These are phyloP conservation scores for Cyclura pinguis DNA, from an alignment of 2,797 vertebrate genomes.

Conservation along the genomic window DNA sequence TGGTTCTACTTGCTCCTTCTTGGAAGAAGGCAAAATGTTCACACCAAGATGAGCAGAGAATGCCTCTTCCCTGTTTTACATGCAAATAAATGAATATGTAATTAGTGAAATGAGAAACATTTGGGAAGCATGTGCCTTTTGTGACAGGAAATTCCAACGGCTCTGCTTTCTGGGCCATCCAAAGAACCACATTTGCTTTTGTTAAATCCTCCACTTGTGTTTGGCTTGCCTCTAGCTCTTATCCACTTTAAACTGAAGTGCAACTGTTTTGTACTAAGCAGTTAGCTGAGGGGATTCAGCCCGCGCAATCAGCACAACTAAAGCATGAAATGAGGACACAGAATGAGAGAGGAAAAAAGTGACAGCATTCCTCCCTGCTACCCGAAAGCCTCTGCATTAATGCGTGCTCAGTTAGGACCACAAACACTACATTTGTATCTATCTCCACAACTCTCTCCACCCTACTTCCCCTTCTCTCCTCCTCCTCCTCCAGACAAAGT, in stretches of 20 bases:
- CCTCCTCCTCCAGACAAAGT: constrained; percentile 76
- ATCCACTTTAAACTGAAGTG: constrained; percentile 72
- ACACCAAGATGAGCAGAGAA: constrained; percentile 45
- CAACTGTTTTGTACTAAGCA: constrained; percentile 78
- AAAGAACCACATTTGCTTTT: constrained; percentile 72
- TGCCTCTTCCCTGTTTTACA: constrained; percentile 48
- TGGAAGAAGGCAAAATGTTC: constrained; percentile 10
- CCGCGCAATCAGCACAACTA: constrained; percentile 79
- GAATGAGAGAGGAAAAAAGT: constrained; percentile 52
- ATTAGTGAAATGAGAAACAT: constrained; percentile 1
- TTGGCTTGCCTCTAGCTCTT: constrained; percentile 70
- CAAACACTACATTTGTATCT: constrained; percentile 79
- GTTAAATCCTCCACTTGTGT: constrained; percentile 71
- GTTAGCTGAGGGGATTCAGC: constrained; percentile 77
- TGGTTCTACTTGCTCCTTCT: constrained; percentile 17
- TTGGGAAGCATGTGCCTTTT: constrained; percentile 1
- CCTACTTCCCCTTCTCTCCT: constrained; percentile 73
- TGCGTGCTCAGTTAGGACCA: constrained; percentile 68
- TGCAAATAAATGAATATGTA: constrained; percentile 53
- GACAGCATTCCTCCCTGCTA: constrained; percentile 39
- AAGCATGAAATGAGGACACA: constrained; percentile 84
- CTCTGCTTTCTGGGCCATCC: constrained; percentile 52
- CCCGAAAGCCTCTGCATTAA: constrained; percentile 73
- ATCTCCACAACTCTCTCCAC: constrained; percentile 73
- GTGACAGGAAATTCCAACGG: constrained; percentile 53